These are phyloP conservation scores for Tyria jacobaeae DNA, from an alignment of 2,888 invertebrate species.

Conservation along the genomic window DNA sequence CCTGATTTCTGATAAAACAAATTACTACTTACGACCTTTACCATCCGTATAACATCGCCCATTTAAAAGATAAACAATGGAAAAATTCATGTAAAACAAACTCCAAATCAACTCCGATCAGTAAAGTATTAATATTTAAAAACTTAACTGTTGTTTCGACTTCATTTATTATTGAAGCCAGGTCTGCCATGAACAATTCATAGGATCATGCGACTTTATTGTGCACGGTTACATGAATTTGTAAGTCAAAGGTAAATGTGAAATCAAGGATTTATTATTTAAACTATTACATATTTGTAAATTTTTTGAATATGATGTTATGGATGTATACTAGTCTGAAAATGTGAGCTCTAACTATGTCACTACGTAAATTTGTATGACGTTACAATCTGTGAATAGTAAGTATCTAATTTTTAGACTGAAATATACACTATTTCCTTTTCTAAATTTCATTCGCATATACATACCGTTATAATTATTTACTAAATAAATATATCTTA, in stretches of 20 bases:
- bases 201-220: constrained; percentile 58
- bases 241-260: constrained; percentile 61
- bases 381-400: too few relatives aligned
- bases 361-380: too few relatives aligned
- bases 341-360: too few relatives aligned
- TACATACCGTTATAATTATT: too few relatives aligned
- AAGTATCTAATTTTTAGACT: too few relatives aligned
- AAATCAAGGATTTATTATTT: constrained; percentile 41
- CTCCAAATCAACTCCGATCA: constrained; percentile 37
- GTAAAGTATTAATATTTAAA: constrained; percentile 48
- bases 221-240: constrained; percentile 46
- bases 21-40: neutral
- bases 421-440: too few relatives aligned
- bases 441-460: too few relatives aligned
- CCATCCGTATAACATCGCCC: neutral
- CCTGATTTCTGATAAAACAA: neutral
- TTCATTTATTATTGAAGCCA: constrained; percentile 56
- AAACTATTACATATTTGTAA: neutral
- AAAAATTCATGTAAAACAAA: constrained; percentile 17
- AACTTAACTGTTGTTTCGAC: constrained; percentile 52
- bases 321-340: neutral
- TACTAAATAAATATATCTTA: too few relatives aligned
- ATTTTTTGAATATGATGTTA: neutral
- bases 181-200: constrained; percentile 64
- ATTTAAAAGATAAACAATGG: neutral